phyloP scores from a whole-genome alignment of 2,113 vertebrate species.

The Indri indri region DNA sequence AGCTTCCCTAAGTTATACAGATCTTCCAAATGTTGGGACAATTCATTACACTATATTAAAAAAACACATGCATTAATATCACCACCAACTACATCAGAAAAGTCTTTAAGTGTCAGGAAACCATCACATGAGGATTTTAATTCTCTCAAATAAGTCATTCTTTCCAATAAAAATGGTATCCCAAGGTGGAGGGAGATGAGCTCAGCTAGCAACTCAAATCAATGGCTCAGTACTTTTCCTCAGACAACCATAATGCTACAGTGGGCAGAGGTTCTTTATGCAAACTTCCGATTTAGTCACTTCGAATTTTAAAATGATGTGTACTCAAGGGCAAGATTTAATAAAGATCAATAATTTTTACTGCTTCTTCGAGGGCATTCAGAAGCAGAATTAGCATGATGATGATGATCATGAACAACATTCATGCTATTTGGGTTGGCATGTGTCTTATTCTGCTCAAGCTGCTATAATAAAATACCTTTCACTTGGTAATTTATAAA shows the following conservation, averaged over 20 bases:
- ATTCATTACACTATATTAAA: not conserved
- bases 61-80: not conserved
- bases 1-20: not conserved
- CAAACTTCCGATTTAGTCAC: not conserved
- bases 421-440: fast-evolving
- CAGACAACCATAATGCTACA: not conserved
- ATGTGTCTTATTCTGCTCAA: not conserved
- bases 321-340: not conserved
- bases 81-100: not conserved
- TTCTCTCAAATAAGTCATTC: not conserved
- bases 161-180: not conserved
- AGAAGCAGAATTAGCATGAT: not conserved
- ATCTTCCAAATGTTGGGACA: not conserved
- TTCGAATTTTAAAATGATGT: not conserved
- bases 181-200: not conserved
- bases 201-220: not conserved
- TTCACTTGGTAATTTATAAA: not conserved
- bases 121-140: not conserved
- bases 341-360: not conserved
- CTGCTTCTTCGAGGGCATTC: not conserved
- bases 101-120: not conserved
- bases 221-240: not conserved
- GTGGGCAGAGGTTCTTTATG: not conserved
- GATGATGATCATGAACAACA: not conserved
- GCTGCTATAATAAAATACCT: not conserved